Conservation (phyloP, 2,797 vertebrate species). For the Manis crassicaudata region DNA sequence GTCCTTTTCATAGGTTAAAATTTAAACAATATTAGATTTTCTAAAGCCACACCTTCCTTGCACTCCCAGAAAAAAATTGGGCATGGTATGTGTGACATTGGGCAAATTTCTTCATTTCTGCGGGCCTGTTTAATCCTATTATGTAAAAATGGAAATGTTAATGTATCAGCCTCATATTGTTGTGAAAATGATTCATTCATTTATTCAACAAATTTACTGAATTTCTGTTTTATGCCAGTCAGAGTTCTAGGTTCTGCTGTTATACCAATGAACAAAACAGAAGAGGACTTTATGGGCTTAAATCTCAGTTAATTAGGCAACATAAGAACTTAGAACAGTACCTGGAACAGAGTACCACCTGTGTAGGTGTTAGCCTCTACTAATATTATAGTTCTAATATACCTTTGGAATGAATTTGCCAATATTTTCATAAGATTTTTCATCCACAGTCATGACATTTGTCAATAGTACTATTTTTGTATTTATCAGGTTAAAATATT, state of each 20-base stretch:
- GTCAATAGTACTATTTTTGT: background rate
- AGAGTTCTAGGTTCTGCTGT: background rate
- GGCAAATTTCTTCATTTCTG: background rate
- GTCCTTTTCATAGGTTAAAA: background rate
- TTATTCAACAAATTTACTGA: background rate
- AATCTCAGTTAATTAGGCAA: background rate
- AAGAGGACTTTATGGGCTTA: background rate
- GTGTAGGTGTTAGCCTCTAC: background rate
- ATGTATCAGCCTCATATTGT: background rate
- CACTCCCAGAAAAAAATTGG: background rate
- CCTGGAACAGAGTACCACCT: background rate
- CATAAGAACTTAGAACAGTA: background rate
- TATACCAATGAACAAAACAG: background rate
- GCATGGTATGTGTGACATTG: background rate
- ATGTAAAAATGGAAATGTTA: background rate
- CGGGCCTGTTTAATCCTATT: background rate
- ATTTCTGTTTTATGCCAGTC: background rate
- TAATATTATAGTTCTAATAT: background rate
- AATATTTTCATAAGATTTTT: background rate
- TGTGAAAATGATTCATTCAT: background rate
- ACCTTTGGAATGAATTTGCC: background rate
- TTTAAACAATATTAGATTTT: background rate
- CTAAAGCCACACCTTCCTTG: background rate
- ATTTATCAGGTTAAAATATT: background rate
- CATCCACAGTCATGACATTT: background rate